Base-by-base conservation (phyloP, 2,113 vertebrate genomes). In the Nansenia antarctica region DNA sequence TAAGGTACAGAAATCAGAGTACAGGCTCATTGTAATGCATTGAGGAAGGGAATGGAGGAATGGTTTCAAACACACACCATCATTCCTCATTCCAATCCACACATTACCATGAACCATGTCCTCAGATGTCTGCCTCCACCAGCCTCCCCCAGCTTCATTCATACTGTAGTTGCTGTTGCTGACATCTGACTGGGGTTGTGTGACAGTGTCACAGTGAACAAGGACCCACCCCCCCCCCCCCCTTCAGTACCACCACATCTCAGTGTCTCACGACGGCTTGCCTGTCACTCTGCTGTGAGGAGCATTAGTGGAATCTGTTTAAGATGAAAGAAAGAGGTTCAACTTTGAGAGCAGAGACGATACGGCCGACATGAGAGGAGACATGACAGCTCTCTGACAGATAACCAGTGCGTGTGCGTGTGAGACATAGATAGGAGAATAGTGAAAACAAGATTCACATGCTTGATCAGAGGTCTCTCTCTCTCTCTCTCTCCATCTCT, bases 361-460 rank as follows among this genome's bases (percentile, higher is more conserved):
- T 87, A 84, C 81, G 84, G 82, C 71, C 60, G 87, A 74, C 73
- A 86, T 91, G 87, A 90, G 84, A 80, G 82, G 65, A 75, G 84
- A 87, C 84, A 82, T 84, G 86, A 85, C 82, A 82, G 80, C 62
- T 32, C 64, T 72, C 77, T 82, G 81, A 85, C 84, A 82, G 83
- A 86, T 79, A 82, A 79, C 70, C 39, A 64, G 52, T 9, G 77
- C 74, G 79, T 54, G 61, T 78, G 79, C 73, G 77, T 82, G 81
- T 83, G 76, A 72, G 49, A 45, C 29, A 32, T 9, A 22, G 27
- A 5, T 18, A 4, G 27, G 37, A 53, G 34, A 74, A 54, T 20
- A 55, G 8, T 37, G 37, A 32, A 72, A 35, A 34, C 66, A 55
- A 69, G 35, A 70, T 42, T 42, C 39, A 18, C 39, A 42, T 42